Evolutionary conservation across 2,797 vertebrate genomes (phyloP), one percentile per base, ranked within the genome.

Genomic region (Glyptemys insculpta): DNA sequence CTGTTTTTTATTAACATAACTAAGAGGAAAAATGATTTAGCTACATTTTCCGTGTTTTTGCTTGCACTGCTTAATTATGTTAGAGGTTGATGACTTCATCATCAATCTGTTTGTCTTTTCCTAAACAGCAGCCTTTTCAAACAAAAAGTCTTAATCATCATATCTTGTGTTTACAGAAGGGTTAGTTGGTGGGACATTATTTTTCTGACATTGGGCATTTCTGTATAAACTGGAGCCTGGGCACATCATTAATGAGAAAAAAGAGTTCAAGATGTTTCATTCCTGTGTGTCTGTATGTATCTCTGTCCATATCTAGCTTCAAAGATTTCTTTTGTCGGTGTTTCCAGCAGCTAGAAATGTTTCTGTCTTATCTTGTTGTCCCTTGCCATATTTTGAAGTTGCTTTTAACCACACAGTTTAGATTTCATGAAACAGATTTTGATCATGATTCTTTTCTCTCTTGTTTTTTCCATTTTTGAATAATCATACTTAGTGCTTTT

Each of bases 51-150:
- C 85, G 9, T 81, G 31, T 29, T 93, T 94, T 94, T 94, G 27
- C 49, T 94, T 86, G 81, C 50, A 76, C 49, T 95, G 18, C 52
- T 94, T 97, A 90, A 93, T 96, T 96, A 74, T 79, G 31, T 97
- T 94, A 94, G 19, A 78, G 37, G 74, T 31, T 93, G 52, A 93
- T 96, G 52, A 91, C 34, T 92, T 79, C 54, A 76, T 89, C 47
- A 59, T 14, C 27, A 74, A 56, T 65, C 79, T 41, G 6, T 53
- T 84, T 16, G 86, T 95, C 86, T 92, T 29, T 56, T 44, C 44
- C 79, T 78, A 92, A 88, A 49, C 18, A 94, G 29, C 5, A 91
- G 49, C 34, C 52, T 5, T 91, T 96, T 86, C 65, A 53, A 72
- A 18, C 50, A 81, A 11, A 41, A 47, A 86, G 31, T 4, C 8